These are phyloP conservation scores for Diachasmimorpha longicaudata DNA, from an alignment of 1,140 invertebrate genomes.

Conservation along the genomic window DNA sequence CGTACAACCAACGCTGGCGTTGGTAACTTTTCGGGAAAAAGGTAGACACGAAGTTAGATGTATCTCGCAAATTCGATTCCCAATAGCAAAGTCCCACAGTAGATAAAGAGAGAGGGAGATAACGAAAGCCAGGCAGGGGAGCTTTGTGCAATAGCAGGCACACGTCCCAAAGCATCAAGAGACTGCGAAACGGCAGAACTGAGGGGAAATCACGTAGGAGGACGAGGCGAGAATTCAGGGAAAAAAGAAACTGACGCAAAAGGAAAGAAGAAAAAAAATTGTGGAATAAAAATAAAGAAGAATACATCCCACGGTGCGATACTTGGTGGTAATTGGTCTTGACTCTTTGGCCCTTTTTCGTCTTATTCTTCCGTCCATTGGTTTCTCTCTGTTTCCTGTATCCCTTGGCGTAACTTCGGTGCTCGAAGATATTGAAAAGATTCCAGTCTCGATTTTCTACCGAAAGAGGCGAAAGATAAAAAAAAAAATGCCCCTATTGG, in stretches of 20 bases:
- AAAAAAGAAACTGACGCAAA: background rate
- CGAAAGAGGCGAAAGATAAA: conserved; percentile 10
- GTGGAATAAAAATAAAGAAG: conserved; percentile 26
- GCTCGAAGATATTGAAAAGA: conserved; percentile 27
- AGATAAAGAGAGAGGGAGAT: background rate
- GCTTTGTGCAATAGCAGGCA: background rate
- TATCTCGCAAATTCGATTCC: conserved; percentile 26
- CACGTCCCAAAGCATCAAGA: conserved; percentile 5
- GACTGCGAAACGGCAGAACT: background rate
- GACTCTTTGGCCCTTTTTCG: conserved; percentile 15
- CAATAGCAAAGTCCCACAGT: background rate
- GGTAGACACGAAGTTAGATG: conserved; percentile 16
- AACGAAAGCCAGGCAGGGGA: background rate
- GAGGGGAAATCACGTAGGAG: conserved; percentile 43
- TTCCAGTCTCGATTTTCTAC: conserved; percentile 18
- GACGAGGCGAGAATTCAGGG: conserved; percentile 1
- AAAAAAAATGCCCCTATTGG: conserved; percentile 3
- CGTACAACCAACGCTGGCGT: background rate
- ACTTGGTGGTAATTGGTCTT: conserved; percentile 43
- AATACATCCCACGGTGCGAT: conserved; percentile 32
- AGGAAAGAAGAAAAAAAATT: conserved; percentile 13
- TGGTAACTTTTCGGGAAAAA: conserved; percentile 4
- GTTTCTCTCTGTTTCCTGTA: background rate
- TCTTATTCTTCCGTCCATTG: conserved; percentile 29
- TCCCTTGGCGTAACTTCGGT: conserved; percentile 27